Evolutionary conservation across 2,797 vertebrate species (phyloP).

Genomic region (Carduelis carduelis): DNA sequence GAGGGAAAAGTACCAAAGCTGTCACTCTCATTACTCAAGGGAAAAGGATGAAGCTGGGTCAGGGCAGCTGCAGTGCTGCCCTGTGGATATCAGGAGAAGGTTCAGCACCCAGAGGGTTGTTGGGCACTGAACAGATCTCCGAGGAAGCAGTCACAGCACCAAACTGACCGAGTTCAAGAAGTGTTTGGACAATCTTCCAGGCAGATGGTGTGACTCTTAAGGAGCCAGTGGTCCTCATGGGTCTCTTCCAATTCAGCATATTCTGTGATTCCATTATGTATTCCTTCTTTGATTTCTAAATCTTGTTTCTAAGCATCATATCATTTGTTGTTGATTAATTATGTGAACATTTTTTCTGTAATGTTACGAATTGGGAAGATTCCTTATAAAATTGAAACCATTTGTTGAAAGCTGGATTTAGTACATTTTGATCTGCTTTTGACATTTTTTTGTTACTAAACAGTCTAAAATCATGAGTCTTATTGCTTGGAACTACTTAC

Average conservation of each 20-base stretch:
- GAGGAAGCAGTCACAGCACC: too few species aligned
- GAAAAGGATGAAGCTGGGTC: not conserved
- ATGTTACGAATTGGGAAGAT: not conserved
- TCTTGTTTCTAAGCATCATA: not conserved
- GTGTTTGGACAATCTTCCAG: not conserved
- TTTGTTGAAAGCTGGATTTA: not conserved
- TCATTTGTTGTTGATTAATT: not conserved
- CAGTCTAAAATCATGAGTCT: not conserved
- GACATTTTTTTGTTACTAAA: not conserved
- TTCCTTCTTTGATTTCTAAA: not conserved
- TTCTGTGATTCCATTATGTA: not conserved
- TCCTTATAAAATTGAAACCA: not conserved
- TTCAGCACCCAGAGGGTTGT: fast-evolving
- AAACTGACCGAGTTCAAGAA: not conserved
- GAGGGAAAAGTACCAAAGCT: not conserved
- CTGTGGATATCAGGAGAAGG: not conserved
- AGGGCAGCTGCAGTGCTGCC: not conserved
- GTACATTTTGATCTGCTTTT: not conserved
- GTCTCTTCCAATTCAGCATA: not conserved
- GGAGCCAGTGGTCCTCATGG: not conserved
- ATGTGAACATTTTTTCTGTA: not conserved
- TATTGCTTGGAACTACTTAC: not conserved
- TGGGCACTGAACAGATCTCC: not conserved
- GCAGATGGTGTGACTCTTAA: too few species aligned
- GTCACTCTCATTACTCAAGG: not conserved